Evolutionary conservation across 2,113 vertebrate genomes (phyloP).

Genomic region (Speoplatyrhinus poulsoni): DNA sequence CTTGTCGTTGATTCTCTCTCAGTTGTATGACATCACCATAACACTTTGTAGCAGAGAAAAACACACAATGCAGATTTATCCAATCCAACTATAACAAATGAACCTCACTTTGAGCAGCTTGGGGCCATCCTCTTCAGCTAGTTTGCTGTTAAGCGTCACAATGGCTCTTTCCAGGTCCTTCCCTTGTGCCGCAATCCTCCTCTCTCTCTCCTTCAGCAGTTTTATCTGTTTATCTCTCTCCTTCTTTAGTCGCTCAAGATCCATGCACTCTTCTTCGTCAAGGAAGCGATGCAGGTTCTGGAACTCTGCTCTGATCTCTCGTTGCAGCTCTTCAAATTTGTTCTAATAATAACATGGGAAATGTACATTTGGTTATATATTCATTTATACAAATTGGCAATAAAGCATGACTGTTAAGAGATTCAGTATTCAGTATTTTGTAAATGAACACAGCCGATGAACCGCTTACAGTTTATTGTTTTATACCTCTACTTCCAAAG

Average conservation of each 20-base stretch:
- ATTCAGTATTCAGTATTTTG: neutral
- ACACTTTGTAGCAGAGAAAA: neutral
- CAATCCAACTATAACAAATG: neutral
- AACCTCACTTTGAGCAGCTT: slow-evolving; percentile 71
- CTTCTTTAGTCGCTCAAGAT: slow-evolving; percentile 66
- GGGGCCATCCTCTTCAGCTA: slow-evolving; percentile 72
- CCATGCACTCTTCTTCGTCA: slow-evolving; percentile 67
- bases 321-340: slow-evolving; percentile 69
- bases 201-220: slow-evolving; percentile 73
- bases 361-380: no score
- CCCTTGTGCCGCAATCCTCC: slow-evolving; percentile 69
- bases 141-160: slow-evolving; percentile 68
- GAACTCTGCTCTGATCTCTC: slow-evolving; percentile 74
- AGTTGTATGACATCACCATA: neutral
- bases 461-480: neutral
- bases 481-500: slow-evolving; percentile 70
- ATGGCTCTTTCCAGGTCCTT: slow-evolving; percentile 72
- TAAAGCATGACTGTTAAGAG: no score
- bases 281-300: slow-evolving; percentile 76
- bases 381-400: no score
- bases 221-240: slow-evolving; percentile 69
- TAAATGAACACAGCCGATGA: neutral
- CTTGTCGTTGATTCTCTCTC: neutral
- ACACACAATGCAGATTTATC: neutral
- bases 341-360: slow-evolving; percentile 39